A percentile compares a stretch with the other conserved stretches of the same genome.
Evolutionary conservation across 2,113 vertebrate species (phyloP).

Genomic region (Chionodraco myersi): DNA sequence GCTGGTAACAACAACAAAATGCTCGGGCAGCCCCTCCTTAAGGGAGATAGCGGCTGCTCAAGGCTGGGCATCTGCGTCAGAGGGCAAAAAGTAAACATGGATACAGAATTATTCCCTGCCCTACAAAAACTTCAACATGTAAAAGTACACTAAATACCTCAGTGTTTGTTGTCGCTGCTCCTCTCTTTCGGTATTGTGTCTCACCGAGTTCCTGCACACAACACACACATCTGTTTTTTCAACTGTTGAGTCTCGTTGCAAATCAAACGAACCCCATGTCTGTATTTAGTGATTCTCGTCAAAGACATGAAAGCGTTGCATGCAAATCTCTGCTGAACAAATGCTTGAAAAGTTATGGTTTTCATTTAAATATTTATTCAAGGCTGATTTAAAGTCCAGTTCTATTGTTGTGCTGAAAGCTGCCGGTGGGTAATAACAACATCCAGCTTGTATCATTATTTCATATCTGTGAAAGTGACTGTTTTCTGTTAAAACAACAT

Average conservation of each 20-base stretch:
- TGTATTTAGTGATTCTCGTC: neutral
- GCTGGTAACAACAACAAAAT: too few species aligned
- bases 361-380: neutral
- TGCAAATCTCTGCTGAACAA: neutral
- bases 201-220: conserved; percentile 54
- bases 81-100: too few species aligned
- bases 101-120: too few species aligned
- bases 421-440: neutral
- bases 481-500: neutral
- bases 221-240: neutral
- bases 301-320: neutral
- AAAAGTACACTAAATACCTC: conserved; percentile 35
- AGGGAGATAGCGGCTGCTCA: too few species aligned
- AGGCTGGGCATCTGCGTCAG: too few species aligned
- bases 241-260: neutral
- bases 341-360: neutral
- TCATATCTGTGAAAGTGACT: neutral
- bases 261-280: neutral
- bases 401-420: neutral
- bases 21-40: too few species aligned
- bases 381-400: neutral
- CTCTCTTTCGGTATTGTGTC: conserved; percentile 40
- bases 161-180: conserved; percentile 12
- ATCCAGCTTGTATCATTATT: neutral
- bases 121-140: neutral